A percentile compares a stretch with the other conserved stretches of the same genome.
phyloP scores from a whole-genome alignment of 2,797 vertebrate genomes.

The Diglossa cyanea region DNA sequence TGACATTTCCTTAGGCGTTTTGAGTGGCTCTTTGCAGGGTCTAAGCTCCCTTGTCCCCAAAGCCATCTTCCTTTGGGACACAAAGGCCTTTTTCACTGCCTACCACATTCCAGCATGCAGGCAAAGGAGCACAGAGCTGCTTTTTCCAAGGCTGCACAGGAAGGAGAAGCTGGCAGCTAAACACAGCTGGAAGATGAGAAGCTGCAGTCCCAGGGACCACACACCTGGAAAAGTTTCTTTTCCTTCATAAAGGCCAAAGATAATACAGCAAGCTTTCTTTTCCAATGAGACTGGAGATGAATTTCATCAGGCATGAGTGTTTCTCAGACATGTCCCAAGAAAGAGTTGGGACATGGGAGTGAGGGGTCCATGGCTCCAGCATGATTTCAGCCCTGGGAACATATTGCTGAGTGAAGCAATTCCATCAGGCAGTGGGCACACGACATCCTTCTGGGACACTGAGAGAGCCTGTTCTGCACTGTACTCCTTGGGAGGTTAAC shows the following conservation, averaged over 20 bases:
- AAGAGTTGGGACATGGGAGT: rapidly evolving
- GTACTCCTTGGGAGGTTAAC: not conserved
- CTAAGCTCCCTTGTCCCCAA: not conserved
- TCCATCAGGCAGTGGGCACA: not conserved
- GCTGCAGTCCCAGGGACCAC: not conserved
- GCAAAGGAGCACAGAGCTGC: not conserved
- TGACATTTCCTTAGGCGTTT: not conserved
- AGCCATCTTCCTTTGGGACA: not conserved
- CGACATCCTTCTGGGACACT: not conserved
- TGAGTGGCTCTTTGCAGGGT: not conserved
- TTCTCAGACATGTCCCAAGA: not conserved
- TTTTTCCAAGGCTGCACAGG: not conserved
- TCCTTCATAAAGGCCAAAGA: not conserved
- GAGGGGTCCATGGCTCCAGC: not conserved
- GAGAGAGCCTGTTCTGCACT: not conserved
- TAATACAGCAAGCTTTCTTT: not conserved
- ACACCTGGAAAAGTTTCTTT: not conserved
- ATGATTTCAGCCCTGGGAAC: not conserved
- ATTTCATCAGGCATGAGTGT: not conserved
- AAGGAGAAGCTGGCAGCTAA: not conserved
- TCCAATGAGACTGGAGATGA: not conserved
- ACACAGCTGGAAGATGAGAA: not conserved
- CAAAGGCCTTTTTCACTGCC: not conserved
- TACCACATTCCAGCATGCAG: not conserved
- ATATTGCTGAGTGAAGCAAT: not conserved